Base-by-base conservation (phyloP, 2,888 invertebrate genomes). In the Glomeris marginata region DNA sequence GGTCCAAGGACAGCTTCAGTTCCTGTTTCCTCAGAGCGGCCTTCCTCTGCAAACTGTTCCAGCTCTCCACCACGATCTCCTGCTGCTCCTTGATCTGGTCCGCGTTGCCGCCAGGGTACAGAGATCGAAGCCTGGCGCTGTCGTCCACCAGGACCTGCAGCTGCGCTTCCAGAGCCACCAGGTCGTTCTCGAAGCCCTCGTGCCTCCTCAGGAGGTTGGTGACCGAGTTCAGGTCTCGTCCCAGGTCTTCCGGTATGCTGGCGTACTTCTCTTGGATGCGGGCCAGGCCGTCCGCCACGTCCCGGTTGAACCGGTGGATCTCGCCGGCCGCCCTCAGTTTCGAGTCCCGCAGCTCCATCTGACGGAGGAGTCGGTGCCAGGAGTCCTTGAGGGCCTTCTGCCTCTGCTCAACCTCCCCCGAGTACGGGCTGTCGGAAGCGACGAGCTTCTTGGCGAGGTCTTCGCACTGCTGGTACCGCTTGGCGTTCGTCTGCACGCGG, bases 221-320 rank as follows among this genome's bases (percentile, higher is more conserved):
- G 4, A 90, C 90, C 0, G 87, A 83, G 60, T 90, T 84, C 48
- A 88, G 73, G 69, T 94, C 92, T 44, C 85, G 74, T 57, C 80
- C 81, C 15, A 81, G 69, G 54, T 74, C 73, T 1, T 80, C 80
- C 1, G 85, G 84, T 40, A 97, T 76, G 2, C 81, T 82, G 0
- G 84, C 83, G 55, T 84, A 80, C 63, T 92, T 90, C 65, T 90
- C 92, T 62, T 67, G 86, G 38, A 90, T 91, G 21, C 94, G 74
- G 38, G 85, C 81, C 8, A 90, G 68, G 1, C 91, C 84, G 63
- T 95, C 94, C 20, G 84, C 86, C 1, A 86, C 90, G 68, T 95
- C 95, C 48, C 94, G 78, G 70, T 97, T 95, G 76, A 94, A 97
- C 49, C 92, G 78, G 69, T 97, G 97, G 57, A 97, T 90, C 71